Percentiles rank a stretch among this genome's conserved stretches.
Conservation (phyloP, 2,113 vertebrate genomes). For the Ariopsis seemanni region DNA sequence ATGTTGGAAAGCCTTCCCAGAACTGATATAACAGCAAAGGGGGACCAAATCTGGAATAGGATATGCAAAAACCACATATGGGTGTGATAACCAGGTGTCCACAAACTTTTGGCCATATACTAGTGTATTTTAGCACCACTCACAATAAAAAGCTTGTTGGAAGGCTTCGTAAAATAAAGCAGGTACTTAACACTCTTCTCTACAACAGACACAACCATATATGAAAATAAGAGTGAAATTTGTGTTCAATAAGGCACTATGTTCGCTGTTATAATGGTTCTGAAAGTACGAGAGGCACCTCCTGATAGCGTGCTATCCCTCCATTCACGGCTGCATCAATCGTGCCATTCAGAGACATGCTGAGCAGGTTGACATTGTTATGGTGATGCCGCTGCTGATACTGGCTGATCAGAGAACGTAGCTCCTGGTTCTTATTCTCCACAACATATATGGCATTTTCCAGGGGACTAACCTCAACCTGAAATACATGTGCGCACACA, state of each 20-base stretch:
- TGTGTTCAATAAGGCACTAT: background rate
- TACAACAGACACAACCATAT: background rate
- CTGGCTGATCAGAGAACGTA: conserved; percentile 92
- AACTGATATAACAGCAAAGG: background rate
- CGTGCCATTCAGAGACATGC: conserved; percentile 97
- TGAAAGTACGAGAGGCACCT: conserved; percentile 73
- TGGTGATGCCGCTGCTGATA: conserved; percentile 96
- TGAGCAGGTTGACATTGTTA: conserved; percentile 94
- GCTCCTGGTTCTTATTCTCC: conserved; percentile 98
- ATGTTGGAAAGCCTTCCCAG: background rate
- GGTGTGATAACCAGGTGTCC: background rate
- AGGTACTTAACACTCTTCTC: background rate
- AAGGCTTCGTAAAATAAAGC: background rate
- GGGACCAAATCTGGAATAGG: background rate
- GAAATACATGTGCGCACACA: conserved; percentile 36
- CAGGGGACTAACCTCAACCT: conserved; percentile 97
- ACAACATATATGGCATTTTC: conserved; percentile 95
- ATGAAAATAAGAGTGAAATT: background rate
- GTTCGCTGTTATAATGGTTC: background rate
- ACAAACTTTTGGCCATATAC: background rate
- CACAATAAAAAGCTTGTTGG: background rate
- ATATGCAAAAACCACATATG: background rate
- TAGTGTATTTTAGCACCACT: background rate
- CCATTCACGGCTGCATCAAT: conserved; percentile 96
- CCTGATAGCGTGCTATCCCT: conserved; percentile 94